These are phyloP conservation scores for Characodon lateralis DNA, from an alignment of 2,797 vertebrate species.

Conservation along the genomic window DNA sequence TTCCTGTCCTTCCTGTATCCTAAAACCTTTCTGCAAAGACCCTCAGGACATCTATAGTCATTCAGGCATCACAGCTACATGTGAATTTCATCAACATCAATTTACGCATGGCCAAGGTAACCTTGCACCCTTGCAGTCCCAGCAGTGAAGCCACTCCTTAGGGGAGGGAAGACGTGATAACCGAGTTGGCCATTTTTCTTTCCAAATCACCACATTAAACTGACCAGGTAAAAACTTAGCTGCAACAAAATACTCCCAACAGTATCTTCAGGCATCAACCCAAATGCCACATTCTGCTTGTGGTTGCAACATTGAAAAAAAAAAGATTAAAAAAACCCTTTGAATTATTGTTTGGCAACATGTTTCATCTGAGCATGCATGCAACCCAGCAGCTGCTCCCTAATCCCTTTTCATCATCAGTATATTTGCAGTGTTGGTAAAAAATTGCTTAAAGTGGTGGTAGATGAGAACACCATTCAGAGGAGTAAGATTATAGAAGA, in stretches of 20 bases:
- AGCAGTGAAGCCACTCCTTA: constrained; percentile 56
- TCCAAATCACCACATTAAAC: constrained; percentile 57
- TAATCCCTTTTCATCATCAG: constrained; percentile 4
- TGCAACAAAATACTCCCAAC: constrained; percentile 32
- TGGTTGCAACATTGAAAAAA: constrained; percentile 18
- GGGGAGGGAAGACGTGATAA: constrained; percentile 18
- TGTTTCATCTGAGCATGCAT: constrained; percentile 1
- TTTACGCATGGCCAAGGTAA: constrained; percentile 67
- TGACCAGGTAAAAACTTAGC: constrained; percentile 40
- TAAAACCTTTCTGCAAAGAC: constrained; percentile 47
- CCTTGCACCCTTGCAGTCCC: constrained; percentile 40
- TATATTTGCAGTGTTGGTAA: constrained; percentile 10
- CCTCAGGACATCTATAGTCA: constrained; percentile 55
- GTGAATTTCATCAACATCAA: constrained; percentile 78
- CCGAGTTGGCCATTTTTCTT: constrained; percentile 21
- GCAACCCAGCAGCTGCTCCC: constrained; percentile 1
- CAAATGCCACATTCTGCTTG: constrained; percentile 15
- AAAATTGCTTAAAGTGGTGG: constrained; percentile 4
- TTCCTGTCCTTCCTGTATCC: constrained; percentile 38
- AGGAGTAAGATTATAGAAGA: constrained; percentile 32
- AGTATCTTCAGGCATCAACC: constrained; percentile 33
- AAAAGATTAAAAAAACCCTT: constrained; percentile 7
- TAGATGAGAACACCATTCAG: constrained; percentile 19
- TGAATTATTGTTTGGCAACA: constrained; percentile 5
- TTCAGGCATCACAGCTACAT: constrained; percentile 71